Base-by-base conservation (phyloP, 1,140 invertebrate genomes). In the Meloidogyne exigua region DNA sequence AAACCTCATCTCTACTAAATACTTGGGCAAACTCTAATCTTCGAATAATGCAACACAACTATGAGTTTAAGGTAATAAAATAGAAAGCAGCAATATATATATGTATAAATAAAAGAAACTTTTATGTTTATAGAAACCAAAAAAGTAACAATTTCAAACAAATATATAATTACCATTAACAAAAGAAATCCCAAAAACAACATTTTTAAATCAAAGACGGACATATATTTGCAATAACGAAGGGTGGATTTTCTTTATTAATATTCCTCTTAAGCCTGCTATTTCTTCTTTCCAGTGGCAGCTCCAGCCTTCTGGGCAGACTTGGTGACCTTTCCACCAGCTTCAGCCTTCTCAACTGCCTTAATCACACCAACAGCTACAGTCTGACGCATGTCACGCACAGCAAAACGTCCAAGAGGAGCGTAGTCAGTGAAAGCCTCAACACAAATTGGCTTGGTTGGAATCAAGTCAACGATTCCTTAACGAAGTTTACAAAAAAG, bases 301-400 rank as follows among this genome's bases (percentile, higher is more conserved):
- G 62, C 78, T 4, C 9, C 78, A 42, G 78, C 77, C 79, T 79
- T 79, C 44, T 42, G 32, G 10, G 78, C 78, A 0, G 78, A 81
- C 70, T 79, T 79, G 73, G 79, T 83, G 11, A 64, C 80, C 39
- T 82, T 82, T 5, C 79, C 81, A 44, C 23, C 79, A 28, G 49
- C 76, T 15, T 83, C 81, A 15, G 70, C 26, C 79, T 82, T 82
- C 65, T 82, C 81, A 28, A 82, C 81, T 76, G 74, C 72, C 85
- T 96, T 96, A 88, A 96, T 96, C 86, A 98, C 95, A 87, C 96
- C 96, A 75, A 98, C 96, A 83, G 96, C 96, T 36, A 99, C 96
- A 3, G 96, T 98, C 90, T 98, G 96, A 89, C 95, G 92, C 96
- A 98, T 98, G 90, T 98, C 96, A 90, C 96, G 93, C 25, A 98